phyloP scores from a whole-genome alignment of 2,113 vertebrate genomes.

The Cheilinus undulatus region DNA sequence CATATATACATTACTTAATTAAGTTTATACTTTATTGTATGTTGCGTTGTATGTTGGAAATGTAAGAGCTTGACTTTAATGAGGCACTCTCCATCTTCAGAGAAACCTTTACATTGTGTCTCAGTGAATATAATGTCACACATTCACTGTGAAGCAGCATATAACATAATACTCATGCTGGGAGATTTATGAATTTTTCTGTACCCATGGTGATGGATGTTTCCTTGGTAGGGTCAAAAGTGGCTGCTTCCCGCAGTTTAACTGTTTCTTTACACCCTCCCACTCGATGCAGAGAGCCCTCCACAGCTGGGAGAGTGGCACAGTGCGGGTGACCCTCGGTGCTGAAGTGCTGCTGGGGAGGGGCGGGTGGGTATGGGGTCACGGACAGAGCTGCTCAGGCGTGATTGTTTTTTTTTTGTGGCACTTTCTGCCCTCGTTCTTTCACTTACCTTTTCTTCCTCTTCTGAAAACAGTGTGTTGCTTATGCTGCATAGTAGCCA shows the following conservation, averaged over 20 bases:
- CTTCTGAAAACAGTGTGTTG: too few relatives aligned
- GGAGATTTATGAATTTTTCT: background rate
- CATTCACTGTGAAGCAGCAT: background rate
- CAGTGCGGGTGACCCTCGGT: background rate
- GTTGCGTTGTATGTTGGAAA: too few relatives aligned
- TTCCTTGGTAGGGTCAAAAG: background rate
- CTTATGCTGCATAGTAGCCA: too few relatives aligned
- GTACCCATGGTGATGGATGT: background rate
- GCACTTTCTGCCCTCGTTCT: background rate
- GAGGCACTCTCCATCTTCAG: background rate
- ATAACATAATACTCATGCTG: background rate
- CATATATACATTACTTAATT: too few relatives aligned
- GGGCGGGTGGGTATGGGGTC: background rate
- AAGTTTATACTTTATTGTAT: too few relatives aligned
- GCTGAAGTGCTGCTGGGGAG: background rate
- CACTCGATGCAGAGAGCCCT: background rate
- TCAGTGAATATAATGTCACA: background rate
- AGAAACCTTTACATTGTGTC: background rate
- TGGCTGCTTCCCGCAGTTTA: conserved; percentile 3
- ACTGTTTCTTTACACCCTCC: conserved; percentile 20
- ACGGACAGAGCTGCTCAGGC: background rate
- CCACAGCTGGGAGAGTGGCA: conserved; percentile 14
- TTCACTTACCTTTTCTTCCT: background rate
- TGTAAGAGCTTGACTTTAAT: too few relatives aligned
- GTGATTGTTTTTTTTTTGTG: conserved; percentile 1